These are phyloP conservation scores for Sphenodon punctatus DNA, from an alignment of 2,797 vertebrate species.

Conservation along the genomic window DNA sequence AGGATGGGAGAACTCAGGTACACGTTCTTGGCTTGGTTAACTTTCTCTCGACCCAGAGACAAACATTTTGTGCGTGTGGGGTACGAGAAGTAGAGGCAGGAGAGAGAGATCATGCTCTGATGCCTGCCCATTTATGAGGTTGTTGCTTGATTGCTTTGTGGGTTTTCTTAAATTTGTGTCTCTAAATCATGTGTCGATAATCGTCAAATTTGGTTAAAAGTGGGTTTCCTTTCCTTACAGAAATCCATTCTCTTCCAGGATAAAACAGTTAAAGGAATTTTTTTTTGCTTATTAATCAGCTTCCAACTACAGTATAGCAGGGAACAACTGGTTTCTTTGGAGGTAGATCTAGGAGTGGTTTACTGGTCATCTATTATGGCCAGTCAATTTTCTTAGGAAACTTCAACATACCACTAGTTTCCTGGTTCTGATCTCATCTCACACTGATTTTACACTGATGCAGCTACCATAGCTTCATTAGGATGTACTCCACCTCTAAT, in stretches of 20 bases:
- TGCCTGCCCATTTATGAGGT: slow-evolving; percentile 66
- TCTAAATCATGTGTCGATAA: slow-evolving; percentile 86
- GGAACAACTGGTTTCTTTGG: not conserved
- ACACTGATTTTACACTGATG: not conserved
- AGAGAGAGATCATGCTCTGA: slow-evolving; percentile 50
- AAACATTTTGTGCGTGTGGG: slow-evolving; percentile 69
- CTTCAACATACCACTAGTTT: too few species aligned
- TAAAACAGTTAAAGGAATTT: slow-evolving; percentile 30
- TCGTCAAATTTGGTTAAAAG: slow-evolving; percentile 77
- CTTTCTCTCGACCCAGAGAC: slow-evolving; percentile 86
- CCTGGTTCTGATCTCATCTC: not conserved
- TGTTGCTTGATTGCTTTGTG: slow-evolving; percentile 77
- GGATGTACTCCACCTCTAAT: too few species aligned
- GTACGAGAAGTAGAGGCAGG: not conserved
- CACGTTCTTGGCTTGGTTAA: too few species aligned
- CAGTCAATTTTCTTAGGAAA: too few species aligned
- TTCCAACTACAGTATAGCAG: not conserved
- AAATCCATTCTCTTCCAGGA: slow-evolving; percentile 28
- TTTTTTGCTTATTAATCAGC: rapidly evolving
- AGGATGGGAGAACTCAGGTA: too few species aligned
- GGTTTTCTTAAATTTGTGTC: slow-evolving; percentile 79
- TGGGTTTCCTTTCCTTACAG: slow-evolving; percentile 38
- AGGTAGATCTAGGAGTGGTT: not conserved
- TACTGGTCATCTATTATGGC: not conserved
- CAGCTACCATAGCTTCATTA: too few species aligned